phyloP scores from a whole-genome alignment of 2,888 invertebrate genomes.

The Tethea ocularis region DNA sequence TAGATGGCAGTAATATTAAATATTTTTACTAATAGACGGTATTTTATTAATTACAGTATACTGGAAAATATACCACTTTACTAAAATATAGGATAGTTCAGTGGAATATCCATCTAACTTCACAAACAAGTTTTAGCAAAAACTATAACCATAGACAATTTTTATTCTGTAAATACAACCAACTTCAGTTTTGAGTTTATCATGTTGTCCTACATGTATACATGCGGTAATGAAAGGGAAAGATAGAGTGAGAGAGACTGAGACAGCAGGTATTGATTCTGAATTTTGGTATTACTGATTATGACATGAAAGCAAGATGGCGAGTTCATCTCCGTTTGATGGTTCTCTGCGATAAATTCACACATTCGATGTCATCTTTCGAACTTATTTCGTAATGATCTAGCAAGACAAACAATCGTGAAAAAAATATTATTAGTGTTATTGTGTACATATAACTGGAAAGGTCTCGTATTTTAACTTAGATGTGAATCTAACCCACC shows the following conservation, averaged over 20 bases:
- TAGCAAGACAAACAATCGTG: slow-evolving; percentile 50
- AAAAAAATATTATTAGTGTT: slow-evolving; percentile 53
- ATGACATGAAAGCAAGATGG: slow-evolving; percentile 82
- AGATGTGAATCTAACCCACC: slow-evolving; percentile 82
- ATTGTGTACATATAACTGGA: slow-evolving; percentile 56
- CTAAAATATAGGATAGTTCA: too few species aligned
- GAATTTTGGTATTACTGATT: slow-evolving; percentile 64
- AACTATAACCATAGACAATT: too few species aligned
- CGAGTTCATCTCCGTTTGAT: slow-evolving; percentile 82
- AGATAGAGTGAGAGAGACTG: background rate
- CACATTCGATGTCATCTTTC: slow-evolving; percentile 69
- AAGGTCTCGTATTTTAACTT: slow-evolving; percentile 49
- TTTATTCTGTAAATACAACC: background rate
- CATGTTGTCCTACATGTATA: slow-evolving; percentile 56
- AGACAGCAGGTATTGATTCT: slow-evolving; percentile 50
- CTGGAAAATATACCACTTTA: too few species aligned
- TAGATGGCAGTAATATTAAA: background rate
- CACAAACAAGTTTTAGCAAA: too few species aligned
- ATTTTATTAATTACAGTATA: too few species aligned
- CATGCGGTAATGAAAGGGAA: slow-evolving; percentile 15
- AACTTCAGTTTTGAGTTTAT: slow-evolving; percentile 37
- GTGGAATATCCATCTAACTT: too few species aligned
- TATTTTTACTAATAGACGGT: background rate
- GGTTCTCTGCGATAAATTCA: slow-evolving; percentile 74
- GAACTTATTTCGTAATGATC: slow-evolving; percentile 67